Base-by-base conservation (phyloP, 92 coral and sea anemone species). In the Zoanthus sociatus region DNA sequence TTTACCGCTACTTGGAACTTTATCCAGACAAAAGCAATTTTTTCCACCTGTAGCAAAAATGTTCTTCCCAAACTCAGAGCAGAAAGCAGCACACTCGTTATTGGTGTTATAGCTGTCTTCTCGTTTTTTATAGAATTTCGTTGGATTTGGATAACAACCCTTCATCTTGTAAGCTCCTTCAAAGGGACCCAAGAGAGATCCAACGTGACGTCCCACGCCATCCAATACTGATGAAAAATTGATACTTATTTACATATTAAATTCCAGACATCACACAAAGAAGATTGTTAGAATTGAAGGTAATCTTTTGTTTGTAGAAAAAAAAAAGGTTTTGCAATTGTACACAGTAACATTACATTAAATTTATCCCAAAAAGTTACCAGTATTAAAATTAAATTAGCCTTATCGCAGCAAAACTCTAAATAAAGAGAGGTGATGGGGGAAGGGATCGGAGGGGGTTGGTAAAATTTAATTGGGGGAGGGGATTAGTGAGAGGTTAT, bases 11-110 rank as follows among this genome's bases (percentile, higher is more conserved):
- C 46, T 54, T 0, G 82, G 82, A 47, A 53, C 18, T 1, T 31
- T 26, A 16, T 77, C 82, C 48, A 77, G 50, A 55, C 82, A 77
- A 55, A 30, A 30, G n/a, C 82, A 77, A 20, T 77, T 77, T 3
- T 54, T 16, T 12, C 48, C 47, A 26, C 67, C 31, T 10, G 82
- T 77, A 11, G 82, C 82, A 77, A 77, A 18, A 11, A 77, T 31
- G 9, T 8, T 77, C 10, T 77, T 77, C 5, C 82, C 82, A 47
- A 77, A 18, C 82, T 77, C 82, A 1, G 66, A 48, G 61, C 82
- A 77, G 68, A 77, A 77, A 9, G 17, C 16, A 18, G 82, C 82
- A 18, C 82, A 77, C 26, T 54, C 67, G 68, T 53, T 77, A 26
- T 77, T 77, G 67, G 14, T 77, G 61, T 77, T 77, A 12, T 16